Base-by-base conservation (phyloP, 2,797 vertebrate genomes). In the Sebastes reedi region DNA sequence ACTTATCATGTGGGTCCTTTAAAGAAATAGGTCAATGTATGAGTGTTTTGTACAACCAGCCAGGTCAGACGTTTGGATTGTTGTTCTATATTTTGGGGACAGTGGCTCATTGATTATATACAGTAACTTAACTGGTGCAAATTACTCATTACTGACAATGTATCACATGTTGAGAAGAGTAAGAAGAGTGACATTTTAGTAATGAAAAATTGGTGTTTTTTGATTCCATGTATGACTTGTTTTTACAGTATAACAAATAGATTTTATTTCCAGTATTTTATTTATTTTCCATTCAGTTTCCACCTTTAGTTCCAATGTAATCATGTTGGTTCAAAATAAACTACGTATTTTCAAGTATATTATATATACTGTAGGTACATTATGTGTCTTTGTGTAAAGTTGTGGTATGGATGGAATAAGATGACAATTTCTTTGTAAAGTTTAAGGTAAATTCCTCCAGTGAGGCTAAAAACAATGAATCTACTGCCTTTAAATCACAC, bases 181-280 rank as follows among this genome's bases (percentile, higher is more conserved):
- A 18, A 0, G 0, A 46, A 0, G 6, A 67, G 12, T 58, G 73
- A 80, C 56, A 58, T 78, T 79, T 77, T 32, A 73, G 34, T 73
- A 76, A 73, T 64, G 36, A 39, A 65, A 70, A 25, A 6, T 46
- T 54, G 4, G n/a, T 32, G 34, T 34, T 68, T 85, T 32, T 29
- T 5, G 8, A 61, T 36, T 1, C 34, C 34, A 36, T 12, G 13
- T 46, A 46, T 0, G 42, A 46, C 42, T 46, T 46, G 42, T 46
- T 18, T 46, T 50, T 50, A 20, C 18, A 50, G 46, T 50, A 0
- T 2, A 50, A 50, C 46, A 20, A 50, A 50, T 50, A 20, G 16
- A 50, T 50, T 2, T 50, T 50, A 50, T 50, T 50, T 50, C 46
- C 46, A 50, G 46, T 50, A 50, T 50, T 50, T 20, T 50, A 50